Conservation (phyloP, 1,140 invertebrate species). For the Drosophila azteca region DNA sequence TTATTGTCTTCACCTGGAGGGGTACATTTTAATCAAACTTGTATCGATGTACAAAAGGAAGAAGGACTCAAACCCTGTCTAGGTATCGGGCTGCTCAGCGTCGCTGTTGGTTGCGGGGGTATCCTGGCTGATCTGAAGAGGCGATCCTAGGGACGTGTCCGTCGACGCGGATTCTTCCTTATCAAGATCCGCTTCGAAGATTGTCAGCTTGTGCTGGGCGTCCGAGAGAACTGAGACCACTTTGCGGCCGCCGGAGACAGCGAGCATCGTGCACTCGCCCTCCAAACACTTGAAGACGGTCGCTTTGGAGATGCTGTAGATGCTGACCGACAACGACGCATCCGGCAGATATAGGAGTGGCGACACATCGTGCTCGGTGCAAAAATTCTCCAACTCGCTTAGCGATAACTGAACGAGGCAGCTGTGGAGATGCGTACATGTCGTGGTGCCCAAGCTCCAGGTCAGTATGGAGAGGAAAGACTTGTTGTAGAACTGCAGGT, state of each 20-base stretch:
- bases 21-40: too few species aligned
- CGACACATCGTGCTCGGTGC: conserved; percentile 70
- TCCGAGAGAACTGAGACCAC: conserved; percentile 94
- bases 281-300: conserved; percentile 87
- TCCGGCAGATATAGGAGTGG: conserved; percentile 85
- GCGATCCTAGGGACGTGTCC: conserved; percentile 84
- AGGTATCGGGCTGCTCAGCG: conserved; percentile 22
- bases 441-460: conserved; percentile 84
- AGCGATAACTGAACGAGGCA: conserved; percentile 88
- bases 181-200: conserved; percentile 96
- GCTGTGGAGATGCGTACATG: conserved; percentile 84
- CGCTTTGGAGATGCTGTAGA: conserved; percentile 84
- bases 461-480: conserved; percentile 91
- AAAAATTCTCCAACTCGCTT: conserved; percentile 82
- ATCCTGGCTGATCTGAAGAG: conserved; percentile 78
- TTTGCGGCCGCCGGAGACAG: conserved; percentile 94
- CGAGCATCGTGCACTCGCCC: conserved; percentile 89
- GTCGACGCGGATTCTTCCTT: conserved; percentile 91
- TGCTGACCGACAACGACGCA: conserved; percentile 84
- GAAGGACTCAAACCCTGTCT: too few species aligned
- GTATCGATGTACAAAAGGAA: too few species aligned
- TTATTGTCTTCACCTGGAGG: too few species aligned
- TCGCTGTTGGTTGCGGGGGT: conserved; percentile 42
- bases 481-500: conserved; percentile 91
- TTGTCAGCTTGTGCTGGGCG: conserved; percentile 90